Base-by-base conservation (phyloP, 1,140 invertebrate genomes). In the Temnothorax nylanderi region DNA sequence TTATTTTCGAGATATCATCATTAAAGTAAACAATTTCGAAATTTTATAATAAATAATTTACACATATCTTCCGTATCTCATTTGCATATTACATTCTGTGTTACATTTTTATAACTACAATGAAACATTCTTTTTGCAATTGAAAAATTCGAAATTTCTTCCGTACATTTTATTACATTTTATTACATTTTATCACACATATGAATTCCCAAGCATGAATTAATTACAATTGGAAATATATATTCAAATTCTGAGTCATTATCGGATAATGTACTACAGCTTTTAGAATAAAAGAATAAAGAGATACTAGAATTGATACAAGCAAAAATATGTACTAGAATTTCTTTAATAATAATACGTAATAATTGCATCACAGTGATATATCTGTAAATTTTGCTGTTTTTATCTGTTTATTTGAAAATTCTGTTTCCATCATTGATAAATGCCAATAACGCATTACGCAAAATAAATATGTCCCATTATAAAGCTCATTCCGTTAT, bases 181-280 rank as follows among this genome's bases (percentile, higher is more conserved):
- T 26, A 8, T 18, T 60, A 77, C 62, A 77, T 2, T 37, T 37
- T 37, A 41, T 41, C 37, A 41, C 37, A 41, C 37, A 41, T 41
- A 6, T 41, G 26, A 76, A 76, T n/a, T 60, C 21, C 6, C 8
- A 44, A 77, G 21, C 16, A 44, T 32, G 11, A 13, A 10, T 32
- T 13, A n/a, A 5, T n/a, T 41, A 60, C 13, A 44, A 32, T 62
- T 5, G 11, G 2, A 76, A 56, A 76, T 76, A 44, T 76, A 76
- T 60, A 76, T 74, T 54, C 16, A 54, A 74, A 34, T 60, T 44
- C 74, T 62, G 75, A 47, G 16, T 32, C 54, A 77, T 62, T 56
- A 44, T 11, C 51, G 47, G 6, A 77, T 76, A 76, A 41, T 44
- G 16, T 21, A 60, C 4, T 10, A 3, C 4, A 58, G 16, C 3